Evolutionary conservation across 2,113 vertebrate genomes (phyloP), one percentile per base, ranked within the genome.

Genomic region (Myotis lucifugus): DNA sequence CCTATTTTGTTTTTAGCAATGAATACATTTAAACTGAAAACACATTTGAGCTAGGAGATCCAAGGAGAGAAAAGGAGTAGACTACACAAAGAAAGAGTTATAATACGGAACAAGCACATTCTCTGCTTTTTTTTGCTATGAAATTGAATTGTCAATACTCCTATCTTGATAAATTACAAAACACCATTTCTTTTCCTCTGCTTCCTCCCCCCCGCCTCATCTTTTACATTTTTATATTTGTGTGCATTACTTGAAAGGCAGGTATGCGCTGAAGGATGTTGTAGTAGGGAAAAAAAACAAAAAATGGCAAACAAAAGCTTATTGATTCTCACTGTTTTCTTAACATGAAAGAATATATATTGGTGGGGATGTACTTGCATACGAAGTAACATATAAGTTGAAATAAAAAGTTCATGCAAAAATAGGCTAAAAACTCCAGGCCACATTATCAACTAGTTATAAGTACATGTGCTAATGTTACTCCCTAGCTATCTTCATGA

Each of bases 101-200:
- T 61, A 77, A 87, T 89, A 69, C 3, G 8, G 67, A 95, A 90
- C 13, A 67, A 95, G 42, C 17, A 48, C 46, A 52, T 21, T 46
- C 40, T 48, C 37, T 11, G n/a, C 59, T 73, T 18, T 18, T 77
- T 83, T 85, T 67, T 77, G 67, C 61, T 56, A 76, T 37, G 37
- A 93, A 93, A 95, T 93, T 92, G 76, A 92, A 50, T 88, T 84
- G 72, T 73, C 85, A 92, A 69, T 95, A 84, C 73, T 79, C 46
- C 17, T 79, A 1, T 93, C 67, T 92, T 88, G 85, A 88, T 93
- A 95, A 92, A 87, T 90, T 90, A 50, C 61, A 90, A 50, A 89
- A 66, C 6, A 50, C 1, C 2, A 13, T 76, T 76, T 23, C 40
- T 85, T 97, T 94, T 54, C 46, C 14, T 72, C 6, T 50, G 56